These are phyloP conservation scores for Marronus borbonicus DNA, from an alignment of 2,888 invertebrate genomes.

Conservation along the genomic window DNA sequence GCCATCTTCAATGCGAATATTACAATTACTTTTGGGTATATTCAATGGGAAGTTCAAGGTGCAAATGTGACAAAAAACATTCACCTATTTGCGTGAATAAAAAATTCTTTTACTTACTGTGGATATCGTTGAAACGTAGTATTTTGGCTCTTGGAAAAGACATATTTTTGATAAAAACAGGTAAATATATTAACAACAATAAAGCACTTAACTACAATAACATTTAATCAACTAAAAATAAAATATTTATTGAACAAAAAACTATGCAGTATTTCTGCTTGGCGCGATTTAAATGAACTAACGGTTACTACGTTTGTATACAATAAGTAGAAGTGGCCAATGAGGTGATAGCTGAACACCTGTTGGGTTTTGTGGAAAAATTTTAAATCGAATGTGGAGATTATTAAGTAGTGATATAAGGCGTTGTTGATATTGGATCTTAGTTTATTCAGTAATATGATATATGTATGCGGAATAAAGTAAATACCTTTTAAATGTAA, in stretches of 20 bases:
- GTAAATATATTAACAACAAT: constrained; percentile 16
- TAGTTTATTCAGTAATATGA: too few relatives aligned
- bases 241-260: not conserved
- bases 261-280: not conserved
- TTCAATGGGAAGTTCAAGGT: constrained; percentile 31
- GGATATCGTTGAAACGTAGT: constrained; percentile 73
- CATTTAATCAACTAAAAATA: constrained; percentile 18
- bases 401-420: not conserved
- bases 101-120: constrained; percentile 68
- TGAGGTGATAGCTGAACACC: constrained; percentile 27
- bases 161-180: constrained; percentile 64
- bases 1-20: constrained; percentile 66
- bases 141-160: constrained; percentile 75
- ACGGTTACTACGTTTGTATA: constrained; percentile 27
- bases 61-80: not conserved
- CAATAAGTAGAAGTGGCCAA: constrained; percentile 38
- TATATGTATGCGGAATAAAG: too few relatives aligned
- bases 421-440: too few relatives aligned
- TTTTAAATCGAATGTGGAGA: too few relatives aligned
- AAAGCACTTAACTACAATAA: not conserved
- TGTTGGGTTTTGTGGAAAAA: not conserved
- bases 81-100: not conserved
- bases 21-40: constrained; percentile 28
- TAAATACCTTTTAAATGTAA: too few relatives aligned
- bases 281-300: constrained; percentile 36